Evolutionary conservation across 2,888 invertebrate species (phyloP).

Genomic region (Allolobophora icterica): DNA sequence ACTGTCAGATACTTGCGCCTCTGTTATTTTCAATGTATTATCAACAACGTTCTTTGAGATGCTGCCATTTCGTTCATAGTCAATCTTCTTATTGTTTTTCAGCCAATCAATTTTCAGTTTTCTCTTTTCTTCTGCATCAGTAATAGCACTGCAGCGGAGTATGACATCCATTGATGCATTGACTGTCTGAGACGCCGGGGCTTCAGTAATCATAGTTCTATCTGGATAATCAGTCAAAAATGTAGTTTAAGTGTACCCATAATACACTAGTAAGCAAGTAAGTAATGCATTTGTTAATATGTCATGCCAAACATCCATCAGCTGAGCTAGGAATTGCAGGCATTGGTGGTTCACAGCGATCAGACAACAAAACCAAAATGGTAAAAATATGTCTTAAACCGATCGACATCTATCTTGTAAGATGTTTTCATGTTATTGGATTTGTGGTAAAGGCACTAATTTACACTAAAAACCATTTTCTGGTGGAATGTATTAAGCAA

Average conservation of each 20-base stretch:
- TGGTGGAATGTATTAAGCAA: too few species aligned
- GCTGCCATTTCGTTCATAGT: slow-evolving; percentile 51
- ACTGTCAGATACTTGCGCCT: slow-evolving; percentile 50
- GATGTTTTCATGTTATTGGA: too few species aligned
- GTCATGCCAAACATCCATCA: too few species aligned
- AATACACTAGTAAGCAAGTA: not conserved
- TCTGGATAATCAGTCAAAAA: slow-evolving; percentile 45
- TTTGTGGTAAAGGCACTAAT: too few species aligned
- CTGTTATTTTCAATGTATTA: slow-evolving; percentile 50
- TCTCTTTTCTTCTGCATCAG: slow-evolving; percentile 33
- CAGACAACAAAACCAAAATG: too few species aligned
- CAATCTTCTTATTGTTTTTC: slow-evolving; percentile 74
- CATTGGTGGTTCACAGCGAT: too few species aligned
- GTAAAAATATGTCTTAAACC: too few species aligned
- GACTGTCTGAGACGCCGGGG: slow-evolving; percentile 46
- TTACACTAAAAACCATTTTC: too few species aligned
- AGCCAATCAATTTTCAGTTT: slow-evolving; percentile 59
- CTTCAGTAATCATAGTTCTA: slow-evolving; percentile 51
- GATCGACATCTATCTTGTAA: too few species aligned
- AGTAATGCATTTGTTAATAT: not conserved
- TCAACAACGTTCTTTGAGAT: slow-evolving; percentile 47
- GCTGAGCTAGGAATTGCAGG: too few species aligned
- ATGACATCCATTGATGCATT: slow-evolving; percentile 28
- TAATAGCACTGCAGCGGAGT: slow-evolving; percentile 37
- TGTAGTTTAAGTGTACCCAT: not conserved